These are phyloP conservation scores for Melinaea menophilus DNA, from an alignment of 2,888 invertebrate genomes.

Conservation along the genomic window DNA sequence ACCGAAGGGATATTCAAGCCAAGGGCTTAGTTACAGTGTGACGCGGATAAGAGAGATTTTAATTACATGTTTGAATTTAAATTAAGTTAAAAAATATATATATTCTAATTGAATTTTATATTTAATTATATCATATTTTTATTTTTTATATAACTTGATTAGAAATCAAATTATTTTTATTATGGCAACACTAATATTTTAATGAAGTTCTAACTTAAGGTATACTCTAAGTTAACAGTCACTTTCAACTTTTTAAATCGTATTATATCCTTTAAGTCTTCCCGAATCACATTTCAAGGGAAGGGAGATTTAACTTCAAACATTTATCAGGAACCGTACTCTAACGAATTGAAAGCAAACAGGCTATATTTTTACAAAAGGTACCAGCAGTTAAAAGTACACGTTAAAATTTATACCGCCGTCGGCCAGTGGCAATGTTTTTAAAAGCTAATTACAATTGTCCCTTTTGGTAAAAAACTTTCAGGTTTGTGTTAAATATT, in stretches of 20 bases:
- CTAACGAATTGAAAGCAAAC: constrained; percentile 71
- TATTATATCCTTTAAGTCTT: constrained; percentile 56
- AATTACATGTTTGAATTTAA: constrained; percentile 62
- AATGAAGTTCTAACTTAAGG: neutral
- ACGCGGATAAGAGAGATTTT: constrained; percentile 72
- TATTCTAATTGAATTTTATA: neutral
- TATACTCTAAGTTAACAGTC: constrained; percentile 7
- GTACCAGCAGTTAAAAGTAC: constrained; percentile 55
- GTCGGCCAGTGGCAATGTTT: constrained; percentile 25
- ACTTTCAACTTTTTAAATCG: constrained; percentile 14
- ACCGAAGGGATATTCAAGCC: constrained; percentile 53
- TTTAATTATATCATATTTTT: neutral
- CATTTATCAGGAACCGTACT: constrained; percentile 58
- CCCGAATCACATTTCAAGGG: constrained; percentile 68
- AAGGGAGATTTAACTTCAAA: constrained; percentile 75
- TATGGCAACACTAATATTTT: too few species aligned
- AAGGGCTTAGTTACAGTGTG: constrained; percentile 66
- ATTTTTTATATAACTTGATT: neutral
- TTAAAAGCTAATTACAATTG: constrained; percentile 44
- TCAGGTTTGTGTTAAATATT: neutral
- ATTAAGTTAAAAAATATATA: constrained; percentile 36
- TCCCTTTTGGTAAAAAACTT: neutral
- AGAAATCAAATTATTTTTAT: neutral
- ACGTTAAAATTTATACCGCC: constrained; percentile 37
- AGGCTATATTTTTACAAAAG: constrained; percentile 66